Evolutionary conservation across 53 echinoderm and acorn worm genomes (phyloP).

Genomic region (Luidia sarsii): DNA sequence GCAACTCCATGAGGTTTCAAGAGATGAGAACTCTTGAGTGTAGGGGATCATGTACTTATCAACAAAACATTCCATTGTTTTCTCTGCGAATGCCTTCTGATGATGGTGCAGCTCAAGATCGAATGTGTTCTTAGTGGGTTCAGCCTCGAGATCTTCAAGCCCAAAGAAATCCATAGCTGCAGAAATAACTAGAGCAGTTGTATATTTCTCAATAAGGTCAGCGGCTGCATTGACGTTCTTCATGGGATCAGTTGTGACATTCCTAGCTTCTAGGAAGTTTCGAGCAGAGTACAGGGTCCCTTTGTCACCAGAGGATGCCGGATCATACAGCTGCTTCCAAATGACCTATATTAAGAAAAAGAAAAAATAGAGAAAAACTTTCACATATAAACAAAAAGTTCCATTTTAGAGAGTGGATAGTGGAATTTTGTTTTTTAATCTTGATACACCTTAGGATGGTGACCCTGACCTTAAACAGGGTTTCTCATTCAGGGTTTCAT

Average conservation of each 20-base stretch:
- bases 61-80: conserved; percentile 27
- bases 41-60: conserved; percentile 40
- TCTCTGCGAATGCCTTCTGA: neutral
- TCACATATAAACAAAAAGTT: neutral
- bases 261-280: conserved; percentile 59
- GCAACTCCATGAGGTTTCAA: neutral
- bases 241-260: conserved; percentile 69
- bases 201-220: conserved; percentile 62
- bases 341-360: neutral
- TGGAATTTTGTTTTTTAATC: neutral
- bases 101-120: conserved; percentile 37
- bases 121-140: conserved; percentile 54
- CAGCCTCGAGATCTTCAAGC: conserved; percentile 2
- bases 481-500: neutral
- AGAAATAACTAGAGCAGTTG: conserved; percentile 55
- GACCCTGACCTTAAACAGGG: neutral
- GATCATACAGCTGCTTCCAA: conserved; percentile 48
- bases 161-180: conserved; percentile 70
- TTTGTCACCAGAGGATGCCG: conserved; percentile 65
- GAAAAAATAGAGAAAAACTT: neutral
- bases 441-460: neutral
- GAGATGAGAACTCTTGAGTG: conserved; percentile 1
- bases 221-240: conserved; percentile 72
- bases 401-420: too few species aligned
- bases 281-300: conserved; percentile 74